Base-by-base conservation (phyloP, 2,888 invertebrate genomes). In the Pantelozetes paolii region DNA sequence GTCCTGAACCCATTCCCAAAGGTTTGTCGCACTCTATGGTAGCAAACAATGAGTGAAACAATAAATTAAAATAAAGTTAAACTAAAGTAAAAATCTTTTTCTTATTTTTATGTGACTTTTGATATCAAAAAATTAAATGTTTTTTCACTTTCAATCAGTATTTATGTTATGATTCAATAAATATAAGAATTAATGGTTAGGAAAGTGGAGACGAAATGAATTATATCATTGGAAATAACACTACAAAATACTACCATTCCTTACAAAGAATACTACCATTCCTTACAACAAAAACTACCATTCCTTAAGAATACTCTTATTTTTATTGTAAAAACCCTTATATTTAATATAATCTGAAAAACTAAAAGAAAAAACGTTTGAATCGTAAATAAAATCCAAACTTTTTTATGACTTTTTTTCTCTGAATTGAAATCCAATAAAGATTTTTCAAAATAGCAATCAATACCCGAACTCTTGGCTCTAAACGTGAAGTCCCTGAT, bases 21-120 rank as follows among this genome's bases (percentile, higher is more conserved):
- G 71, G 23, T 13, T 75, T 74, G 71, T 75, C 75, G 32, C 78
- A 78, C 32, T 77, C 78, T 77, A 45, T 26, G 36, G 36, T 36
- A 8, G 64, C 64, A 57, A 48, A n/a, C 30, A 28, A 36, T 59
- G 59, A 32, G 20, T n/a, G 3, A 15, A 62, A 48, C 18, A 48
- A 48, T 13, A 48, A 48, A 50, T n/a, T n/a, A 20, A n/a, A n/a
- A 18, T 45, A n/a, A 45, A 45, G 13, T 18, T 18, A 45, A 45
- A 2, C 13, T 5, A 9, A 40, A 6, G 40, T 40, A 40, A 40
- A 9, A 40, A 9, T 40, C 40, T 45, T 2, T 2, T 18, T 45
- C 13, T n/a, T 45, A 18, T 45, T 45, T 13, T 45, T 45, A 45
- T n/a, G 13, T 13, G n/a, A 45, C 13, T 13, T 45, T 18, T 18